phyloP scores from a whole-genome alignment of 2,113 vertebrate species.

The Actenoides lindsayi region DNA sequence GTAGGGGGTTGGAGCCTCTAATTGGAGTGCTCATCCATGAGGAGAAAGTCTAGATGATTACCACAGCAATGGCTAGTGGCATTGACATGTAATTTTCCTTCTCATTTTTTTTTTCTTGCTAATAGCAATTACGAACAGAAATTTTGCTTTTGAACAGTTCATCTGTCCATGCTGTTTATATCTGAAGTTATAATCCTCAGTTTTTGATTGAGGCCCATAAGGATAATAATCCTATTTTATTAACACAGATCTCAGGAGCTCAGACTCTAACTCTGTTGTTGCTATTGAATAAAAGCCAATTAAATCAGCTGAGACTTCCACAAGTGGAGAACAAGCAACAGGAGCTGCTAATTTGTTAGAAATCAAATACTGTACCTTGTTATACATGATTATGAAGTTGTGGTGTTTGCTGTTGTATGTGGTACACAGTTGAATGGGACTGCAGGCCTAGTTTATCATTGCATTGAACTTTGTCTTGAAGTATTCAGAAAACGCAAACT shows the following conservation, averaged over 20 bases:
- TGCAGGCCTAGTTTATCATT: background rate
- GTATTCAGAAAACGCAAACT: background rate
- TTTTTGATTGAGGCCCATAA: background rate
- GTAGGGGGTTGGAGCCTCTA: background rate
- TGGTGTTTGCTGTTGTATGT: background rate
- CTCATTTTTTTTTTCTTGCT: background rate
- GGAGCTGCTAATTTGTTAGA: background rate
- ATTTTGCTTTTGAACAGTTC: background rate
- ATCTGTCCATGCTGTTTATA: background rate
- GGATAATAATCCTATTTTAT: background rate
- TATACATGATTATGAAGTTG: background rate
- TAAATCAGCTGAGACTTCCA: background rate
- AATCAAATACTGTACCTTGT: background rate
- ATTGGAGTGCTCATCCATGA: accelerated
- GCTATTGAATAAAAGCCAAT: background rate
- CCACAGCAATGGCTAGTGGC: background rate
- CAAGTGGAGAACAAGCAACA: background rate
- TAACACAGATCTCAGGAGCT: background rate
- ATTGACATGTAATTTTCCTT: background rate
- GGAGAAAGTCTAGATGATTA: background rate
- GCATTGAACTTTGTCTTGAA: background rate
- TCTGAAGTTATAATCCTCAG: background rate
- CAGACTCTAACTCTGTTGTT: background rate
- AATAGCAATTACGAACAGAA: background rate
- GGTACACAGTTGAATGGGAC: background rate